Evolutionary conservation across 2,113 vertebrate species (phyloP), one percentile per base, ranked within the genome.

Genomic region (Agelaius tricolor): DNA sequence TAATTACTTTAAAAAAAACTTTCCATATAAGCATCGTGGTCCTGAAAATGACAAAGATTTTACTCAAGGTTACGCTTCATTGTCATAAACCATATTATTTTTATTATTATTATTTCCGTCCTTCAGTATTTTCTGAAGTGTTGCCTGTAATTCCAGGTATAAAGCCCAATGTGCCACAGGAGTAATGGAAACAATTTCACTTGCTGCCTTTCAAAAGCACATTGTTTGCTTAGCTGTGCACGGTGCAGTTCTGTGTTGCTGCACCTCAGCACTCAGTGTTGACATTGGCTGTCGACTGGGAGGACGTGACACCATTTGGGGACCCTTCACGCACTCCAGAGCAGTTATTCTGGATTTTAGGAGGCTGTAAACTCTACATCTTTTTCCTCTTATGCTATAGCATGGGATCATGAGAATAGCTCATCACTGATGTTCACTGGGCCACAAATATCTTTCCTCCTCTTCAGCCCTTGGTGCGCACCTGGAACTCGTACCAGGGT

Each of bases 91-190:
- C 2, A 37, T 33, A 21, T 13, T 30, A 30, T 35, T 80, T 37
- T 57, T 33, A 30, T 23, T 59, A 59, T 28, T 19, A n/a, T 55
- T 31, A 21, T 30, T 62, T 74, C 3, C 0, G 0, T 7, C 12
- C 16, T 66, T 19, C 39, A 31, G 9, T 5, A 30, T 31, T 54
- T 59, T 86, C 30, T 72, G 2, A 19, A 17, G 33, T 67, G 47
- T 69, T 52, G 4, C 30, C 27, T 68, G 15, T 17, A 51, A 49
- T 23, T 21, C 24, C 41, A 88, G 12, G 13, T 55, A 11, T 65
- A 57, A 93, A 85, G 33, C 33, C 23, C 24, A 51, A 2, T 1
- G 2, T 68, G 28, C 28, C 39, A 24, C 15, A 44, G 44, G 30
- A 86, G 11, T 13, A 66, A 61, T 39, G 21, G 41, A 69, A 59